Percentiles rank a stretch among this genome's conserved stretches.
These are phyloP conservation scores for Caenorhabditis tropicalis DNA, from an alignment of 1,140 invertebrate genomes.

Conservation along the genomic window DNA sequence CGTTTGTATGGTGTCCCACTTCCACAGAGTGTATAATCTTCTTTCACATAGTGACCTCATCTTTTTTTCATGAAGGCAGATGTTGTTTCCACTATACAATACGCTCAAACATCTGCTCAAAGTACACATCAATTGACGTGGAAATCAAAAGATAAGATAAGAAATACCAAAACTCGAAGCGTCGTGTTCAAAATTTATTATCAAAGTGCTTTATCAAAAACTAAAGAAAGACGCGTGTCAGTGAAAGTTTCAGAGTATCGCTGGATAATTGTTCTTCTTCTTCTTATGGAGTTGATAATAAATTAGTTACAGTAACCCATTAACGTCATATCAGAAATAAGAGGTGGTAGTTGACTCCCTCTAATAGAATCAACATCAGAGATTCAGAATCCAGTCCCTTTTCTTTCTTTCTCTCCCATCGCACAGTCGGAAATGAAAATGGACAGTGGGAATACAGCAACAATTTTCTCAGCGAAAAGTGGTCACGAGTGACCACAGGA, in stretches of 20 bases:
- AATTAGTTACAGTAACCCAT: neutral
- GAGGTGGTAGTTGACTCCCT: neutral
- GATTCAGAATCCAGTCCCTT: slow-evolving; percentile 6
- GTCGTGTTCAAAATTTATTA: neutral
- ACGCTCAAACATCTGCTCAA: slow-evolving; percentile 12
- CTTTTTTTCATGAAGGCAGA: neutral
- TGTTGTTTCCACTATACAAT: neutral
- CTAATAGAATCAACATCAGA: slow-evolving; percentile 28
- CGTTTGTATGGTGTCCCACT: neutral
- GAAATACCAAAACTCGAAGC: neutral
- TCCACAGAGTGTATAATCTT: neutral
- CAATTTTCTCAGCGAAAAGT: slow-evolving; percentile 4
- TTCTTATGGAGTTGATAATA: neutral
- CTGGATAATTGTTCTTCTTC: too few relatives aligned
- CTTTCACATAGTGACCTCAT: neutral
- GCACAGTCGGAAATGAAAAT: neutral
- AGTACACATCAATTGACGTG: neutral
- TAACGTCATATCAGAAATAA: neutral
- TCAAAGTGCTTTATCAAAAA: neutral
- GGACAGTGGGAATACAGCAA: slow-evolving; percentile 11
- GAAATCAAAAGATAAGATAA: slow-evolving; percentile 10
- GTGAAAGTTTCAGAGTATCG: neutral
- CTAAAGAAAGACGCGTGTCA: neutral
- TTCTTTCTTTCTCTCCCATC: neutral
- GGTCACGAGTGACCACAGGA: slow-evolving; percentile 24